Evolutionary conservation across 2,888 invertebrate genomes (phyloP), one percentile per base, ranked within the genome.

Genomic region (Rugalucina vietnamica): DNA sequence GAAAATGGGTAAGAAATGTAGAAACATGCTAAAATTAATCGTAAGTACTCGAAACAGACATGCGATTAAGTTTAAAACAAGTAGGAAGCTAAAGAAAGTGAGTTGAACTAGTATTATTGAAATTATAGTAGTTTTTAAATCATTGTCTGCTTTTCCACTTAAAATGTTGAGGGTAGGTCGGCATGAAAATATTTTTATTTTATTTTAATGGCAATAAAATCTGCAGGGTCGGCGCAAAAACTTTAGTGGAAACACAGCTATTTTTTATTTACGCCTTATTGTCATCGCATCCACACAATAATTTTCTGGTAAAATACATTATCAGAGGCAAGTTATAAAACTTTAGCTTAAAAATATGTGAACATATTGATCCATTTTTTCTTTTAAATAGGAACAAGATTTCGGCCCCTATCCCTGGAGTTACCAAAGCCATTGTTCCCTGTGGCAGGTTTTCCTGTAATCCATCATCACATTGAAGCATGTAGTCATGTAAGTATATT

Each of bases 391-490:
- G 99, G 99, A 0, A 99, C 99, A 12, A 96, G 99, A 78, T 99
- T 99, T 95, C 97, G 99, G 0, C 99, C 99, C 0, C 96, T 99
- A 2, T 99, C 99, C 0, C 95, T 99, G 83, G 99, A 99, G 94
- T 97, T 98, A n/a, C 99, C 99, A 0, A 99, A 99, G 95, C 99
- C 99, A 0, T 95, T 99, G 24, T 99, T 99, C 95, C 99, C 99
- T 0, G 97, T 99, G 21, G 99, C 99, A 75, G 99, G 99, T 0
- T 95, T 98, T 57, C 99, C 99, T 0, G 96, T 99, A 85, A 98
- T 99, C 84, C 98, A 99, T 94, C 99, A 99, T 94, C 98, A 99
- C 93, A 98, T 99, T 76, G 98, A 99, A 95, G 98, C 99, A 71
- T 98, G 99, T 93, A 93, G 94, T 71, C 91, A 95, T 93, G 95